These are phyloP conservation scores for Maconellicoccus hirsutus DNA, from an alignment of 1,140 invertebrate species.

Conservation along the genomic window DNA sequence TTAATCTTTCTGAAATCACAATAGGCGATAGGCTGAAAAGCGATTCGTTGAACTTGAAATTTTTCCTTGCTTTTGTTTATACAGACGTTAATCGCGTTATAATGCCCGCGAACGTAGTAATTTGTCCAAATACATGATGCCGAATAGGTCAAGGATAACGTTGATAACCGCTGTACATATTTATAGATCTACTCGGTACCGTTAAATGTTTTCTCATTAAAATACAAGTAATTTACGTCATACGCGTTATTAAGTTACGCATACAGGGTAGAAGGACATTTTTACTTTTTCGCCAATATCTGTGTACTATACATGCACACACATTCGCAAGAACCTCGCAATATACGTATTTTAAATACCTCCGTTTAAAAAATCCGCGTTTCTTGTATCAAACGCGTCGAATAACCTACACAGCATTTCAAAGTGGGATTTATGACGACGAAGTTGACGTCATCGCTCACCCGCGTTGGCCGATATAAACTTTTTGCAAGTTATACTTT, in stretches of 20 bases:
- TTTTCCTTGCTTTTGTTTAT: neutral
- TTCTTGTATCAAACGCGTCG: neutral
- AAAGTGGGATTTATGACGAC: neutral
- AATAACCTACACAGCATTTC: neutral
- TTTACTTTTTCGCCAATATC: neutral
- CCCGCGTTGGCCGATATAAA: neutral
- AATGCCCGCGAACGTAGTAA: no score
- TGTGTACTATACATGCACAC: neutral
- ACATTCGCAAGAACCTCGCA: no score
- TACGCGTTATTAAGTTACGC: conserved; percentile 7
- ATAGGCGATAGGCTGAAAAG: neutral
- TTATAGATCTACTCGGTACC: neutral
- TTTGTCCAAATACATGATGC: neutral
- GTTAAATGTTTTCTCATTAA: conserved; percentile 9
- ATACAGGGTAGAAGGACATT: neutral
- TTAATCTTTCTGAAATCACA: neutral
- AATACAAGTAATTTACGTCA: conserved; percentile 5
- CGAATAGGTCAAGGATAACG: neutral
- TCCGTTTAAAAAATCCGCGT: neutral
- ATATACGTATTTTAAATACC: neutral
- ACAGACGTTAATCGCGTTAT: no score
- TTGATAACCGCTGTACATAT: neutral
- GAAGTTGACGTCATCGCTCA: conserved; percentile 1
- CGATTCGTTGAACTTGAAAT: neutral
- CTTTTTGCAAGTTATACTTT: no score